phyloP scores from a whole-genome alignment of 2,113 vertebrate species.

The Tinamus guttatus region DNA sequence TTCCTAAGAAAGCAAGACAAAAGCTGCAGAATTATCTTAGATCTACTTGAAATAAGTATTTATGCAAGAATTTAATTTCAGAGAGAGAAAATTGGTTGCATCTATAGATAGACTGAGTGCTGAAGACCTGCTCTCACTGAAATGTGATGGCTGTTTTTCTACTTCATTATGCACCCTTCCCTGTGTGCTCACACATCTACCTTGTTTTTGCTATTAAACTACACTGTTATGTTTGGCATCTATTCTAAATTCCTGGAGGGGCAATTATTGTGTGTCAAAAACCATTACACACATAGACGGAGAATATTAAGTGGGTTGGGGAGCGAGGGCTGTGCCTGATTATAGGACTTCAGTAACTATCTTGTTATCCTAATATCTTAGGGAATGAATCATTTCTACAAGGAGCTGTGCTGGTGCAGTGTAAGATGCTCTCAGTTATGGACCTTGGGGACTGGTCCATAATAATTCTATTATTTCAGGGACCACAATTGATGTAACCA shows the following conservation, averaged over 20 bases:
- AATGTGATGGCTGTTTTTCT: not conserved
- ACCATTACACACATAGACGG: fast-evolving
- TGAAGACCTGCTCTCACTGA: not conserved
- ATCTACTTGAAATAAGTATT: not conserved
- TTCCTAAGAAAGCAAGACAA: not conserved
- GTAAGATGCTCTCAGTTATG: not conserved
- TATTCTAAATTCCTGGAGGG: not conserved
- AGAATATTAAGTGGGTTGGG: not conserved
- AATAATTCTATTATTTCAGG: not conserved
- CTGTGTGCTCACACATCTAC: not conserved
- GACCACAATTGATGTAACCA: not conserved
- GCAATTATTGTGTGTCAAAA: not conserved
- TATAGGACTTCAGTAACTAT: not conserved
- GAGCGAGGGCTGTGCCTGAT: not conserved
- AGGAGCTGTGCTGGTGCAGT: not conserved
- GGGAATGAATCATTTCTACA: not conserved
- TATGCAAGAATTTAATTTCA: not conserved
- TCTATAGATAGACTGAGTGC: not conserved
- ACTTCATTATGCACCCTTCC: not conserved
- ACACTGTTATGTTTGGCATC: not conserved
- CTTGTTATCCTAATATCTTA: not conserved
- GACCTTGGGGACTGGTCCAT: not conserved
- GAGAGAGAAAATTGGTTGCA: not conserved
- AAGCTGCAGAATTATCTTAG: not conserved
- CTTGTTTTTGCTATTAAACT: not conserved